Evolutionary conservation across 2,797 vertebrate genomes (phyloP), one percentile per base, ranked within the genome.

Genomic region (Taeniopygia guttata): DNA sequence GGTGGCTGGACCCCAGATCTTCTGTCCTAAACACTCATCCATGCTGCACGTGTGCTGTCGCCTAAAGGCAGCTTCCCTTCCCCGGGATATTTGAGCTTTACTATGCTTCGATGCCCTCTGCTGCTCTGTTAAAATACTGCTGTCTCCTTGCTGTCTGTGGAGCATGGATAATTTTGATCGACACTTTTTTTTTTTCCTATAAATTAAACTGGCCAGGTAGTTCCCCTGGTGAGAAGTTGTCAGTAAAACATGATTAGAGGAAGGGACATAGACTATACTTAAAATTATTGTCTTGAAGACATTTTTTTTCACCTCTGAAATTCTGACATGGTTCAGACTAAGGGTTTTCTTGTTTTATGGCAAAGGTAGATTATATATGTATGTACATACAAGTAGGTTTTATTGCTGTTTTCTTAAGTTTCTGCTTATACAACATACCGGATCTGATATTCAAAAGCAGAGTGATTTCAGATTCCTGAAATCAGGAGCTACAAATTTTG

Each of bases 21-120:
- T n/a, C 32, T 64, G n/a, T 52, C 80, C 63, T 5, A 9, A 36
- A 10, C n/a, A 2, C 38, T 62, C 27, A 58, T 80, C 74, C 79
- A 5, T 43, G n/a, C 60, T 83, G 19, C 56, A 4, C 12, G 3
- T 7, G 1, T 30, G 30, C 70, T 88, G 36, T 43, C 88, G 56
- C 74, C 73, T 75, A 51, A 30, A 74, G 67, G 72, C 68, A 94
- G 60, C 43, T 59, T 64, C 56, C 52, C 67, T 46, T 80, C 62
- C 7, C 75, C 3, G 16, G 58, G 83, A 21, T 66, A 8, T 52
- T 73, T 73, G 84, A 85, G 76, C 96, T 96, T 91, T 63, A 63
- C 91, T 96, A 76, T 76, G 93, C 89, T 96, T 93, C 94, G 83
- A 90, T 96, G 95, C 95, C 94, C 94, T 96, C 95, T 96, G 49